Conservation (phyloP, 2,888 invertebrate species). For the Escarpia spicata region DNA sequence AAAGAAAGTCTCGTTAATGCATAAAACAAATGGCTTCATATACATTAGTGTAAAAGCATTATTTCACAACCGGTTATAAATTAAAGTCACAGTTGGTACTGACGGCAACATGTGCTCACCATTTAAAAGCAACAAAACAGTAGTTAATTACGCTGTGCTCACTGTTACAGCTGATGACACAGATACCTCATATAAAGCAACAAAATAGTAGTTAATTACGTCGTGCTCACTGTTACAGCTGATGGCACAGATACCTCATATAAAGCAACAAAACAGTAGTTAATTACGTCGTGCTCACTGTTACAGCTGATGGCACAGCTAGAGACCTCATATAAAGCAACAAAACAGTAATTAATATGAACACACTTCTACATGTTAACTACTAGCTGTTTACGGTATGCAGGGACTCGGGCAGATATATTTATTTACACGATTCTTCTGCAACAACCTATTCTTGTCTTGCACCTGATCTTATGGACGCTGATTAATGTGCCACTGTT, state of each 20-base stretch:
- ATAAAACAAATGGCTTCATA: neutral
- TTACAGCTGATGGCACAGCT: no score
- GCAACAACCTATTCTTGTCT: neutral
- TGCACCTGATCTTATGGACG: neutral
- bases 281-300: no score
- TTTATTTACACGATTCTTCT: neutral
- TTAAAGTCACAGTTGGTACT: neutral
- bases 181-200: no score
- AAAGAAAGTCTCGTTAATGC: neutral
- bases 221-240: no score
- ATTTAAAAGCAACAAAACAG: neutral
- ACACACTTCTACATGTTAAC: neutral
- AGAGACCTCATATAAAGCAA: neutral
- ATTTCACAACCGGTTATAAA: neutral
- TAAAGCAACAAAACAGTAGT: no score
- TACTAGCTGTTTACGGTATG: neutral
- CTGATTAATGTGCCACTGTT: neutral
- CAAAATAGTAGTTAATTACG: no score
- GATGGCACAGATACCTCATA: no score
- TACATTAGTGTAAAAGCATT: neutral
- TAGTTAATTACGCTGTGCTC: neutral
- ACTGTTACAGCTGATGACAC: neutral
- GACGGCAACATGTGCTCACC: neutral
- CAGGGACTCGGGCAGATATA: neutral
- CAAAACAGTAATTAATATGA: neutral